Conservation (phyloP, 1,140 invertebrate genomes). For the Cydia fagiglandana region DNA sequence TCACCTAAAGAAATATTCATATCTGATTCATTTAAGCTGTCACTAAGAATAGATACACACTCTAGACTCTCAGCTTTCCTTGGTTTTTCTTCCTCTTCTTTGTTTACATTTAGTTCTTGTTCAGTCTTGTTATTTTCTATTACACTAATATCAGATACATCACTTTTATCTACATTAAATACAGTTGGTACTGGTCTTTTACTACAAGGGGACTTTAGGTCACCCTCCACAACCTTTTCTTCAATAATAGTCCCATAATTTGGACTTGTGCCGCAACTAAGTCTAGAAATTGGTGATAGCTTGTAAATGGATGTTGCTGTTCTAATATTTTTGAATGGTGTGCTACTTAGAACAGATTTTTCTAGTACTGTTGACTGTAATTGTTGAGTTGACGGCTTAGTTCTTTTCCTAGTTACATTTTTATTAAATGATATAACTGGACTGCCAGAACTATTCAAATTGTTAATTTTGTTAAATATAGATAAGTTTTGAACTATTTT, state of each 20-base stretch:
- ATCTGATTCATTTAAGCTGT: slow-evolving; percentile 15
- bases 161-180: slow-evolving; percentile 33
- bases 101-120: background rate
- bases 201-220: background rate
- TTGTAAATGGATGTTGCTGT: slow-evolving; percentile 65
- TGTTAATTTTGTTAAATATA: slow-evolving; percentile 41
- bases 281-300: slow-evolving; percentile 59
- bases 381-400: slow-evolving; percentile 28
- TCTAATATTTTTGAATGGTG: slow-evolving; percentile 63
- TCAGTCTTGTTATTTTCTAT: background rate
- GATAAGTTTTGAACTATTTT: slow-evolving; percentile 57
- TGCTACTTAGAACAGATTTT: slow-evolving; percentile 64
- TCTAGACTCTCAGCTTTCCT: background rate
- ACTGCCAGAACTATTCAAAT: background rate
- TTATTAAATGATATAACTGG: slow-evolving; percentile 29
- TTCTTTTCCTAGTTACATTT: slow-evolving; percentile 38
- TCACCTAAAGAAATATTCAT: background rate
- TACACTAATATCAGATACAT: slow-evolving; percentile 5
- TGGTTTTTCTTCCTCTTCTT: background rate
- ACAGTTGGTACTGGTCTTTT: background rate
- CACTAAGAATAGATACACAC: slow-evolving; percentile 11
- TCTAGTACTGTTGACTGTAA: slow-evolving; percentile 39
- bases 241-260: slow-evolving; percentile 36
- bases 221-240: background rate
- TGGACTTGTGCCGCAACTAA: slow-evolving; percentile 41